A percentile compares a stretch with the other conserved stretches of the same genome.
phyloP scores from a whole-genome alignment of 2,797 vertebrate genomes.

The Chloroceryle amazona region DNA sequence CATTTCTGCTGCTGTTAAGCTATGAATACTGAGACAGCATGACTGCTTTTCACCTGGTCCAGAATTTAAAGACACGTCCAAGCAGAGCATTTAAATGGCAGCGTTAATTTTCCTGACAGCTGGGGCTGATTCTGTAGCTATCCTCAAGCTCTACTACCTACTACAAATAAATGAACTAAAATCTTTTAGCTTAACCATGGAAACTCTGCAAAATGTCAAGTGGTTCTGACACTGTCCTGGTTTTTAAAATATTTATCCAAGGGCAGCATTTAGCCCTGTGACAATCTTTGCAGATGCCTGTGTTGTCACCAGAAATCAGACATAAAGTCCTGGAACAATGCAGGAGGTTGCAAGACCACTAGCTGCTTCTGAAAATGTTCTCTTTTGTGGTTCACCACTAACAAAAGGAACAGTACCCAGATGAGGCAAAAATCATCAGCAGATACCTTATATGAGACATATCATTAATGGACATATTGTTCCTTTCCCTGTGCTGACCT shows the following conservation, averaged over 20 bases:
- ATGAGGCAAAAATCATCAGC: background rate
- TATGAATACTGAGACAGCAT: background rate
- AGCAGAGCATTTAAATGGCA: background rate
- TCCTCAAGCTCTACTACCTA: background rate
- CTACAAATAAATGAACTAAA: background rate
- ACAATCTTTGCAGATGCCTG: background rate
- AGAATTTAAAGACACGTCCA: background rate
- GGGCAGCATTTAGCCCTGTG: background rate
- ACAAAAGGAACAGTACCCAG: background rate
- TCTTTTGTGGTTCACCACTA: background rate
- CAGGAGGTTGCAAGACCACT: background rate
- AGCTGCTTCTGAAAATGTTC: slow-evolving; percentile 42
- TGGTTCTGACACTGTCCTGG: background rate
- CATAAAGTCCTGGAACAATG: background rate
- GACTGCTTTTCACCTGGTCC: background rate
- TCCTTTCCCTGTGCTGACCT: background rate
- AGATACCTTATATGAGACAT: background rate
- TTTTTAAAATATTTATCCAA: background rate
- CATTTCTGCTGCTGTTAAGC: background rate
- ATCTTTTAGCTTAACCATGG: background rate
- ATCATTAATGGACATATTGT: background rate
- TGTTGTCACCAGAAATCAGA: background rate
- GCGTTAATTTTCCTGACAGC: background rate
- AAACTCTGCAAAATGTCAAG: background rate
- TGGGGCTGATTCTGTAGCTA: background rate